Conservation (phyloP, 2,113 vertebrate genomes). For the Motacilla alba region DNA sequence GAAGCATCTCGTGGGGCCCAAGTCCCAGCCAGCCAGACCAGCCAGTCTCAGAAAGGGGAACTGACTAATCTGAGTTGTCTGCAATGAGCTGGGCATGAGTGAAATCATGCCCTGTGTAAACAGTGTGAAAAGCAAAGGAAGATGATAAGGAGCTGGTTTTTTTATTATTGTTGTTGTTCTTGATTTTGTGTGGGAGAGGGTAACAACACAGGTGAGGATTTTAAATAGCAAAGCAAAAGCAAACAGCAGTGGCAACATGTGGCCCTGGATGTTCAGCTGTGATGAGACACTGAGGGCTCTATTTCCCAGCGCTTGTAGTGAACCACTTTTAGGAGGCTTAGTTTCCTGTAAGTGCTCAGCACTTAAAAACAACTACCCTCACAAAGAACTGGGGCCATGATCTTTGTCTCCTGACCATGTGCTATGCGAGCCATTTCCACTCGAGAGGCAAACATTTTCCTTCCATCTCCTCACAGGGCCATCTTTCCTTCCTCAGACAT, state of each 20-base stretch:
- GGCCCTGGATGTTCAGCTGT: background rate
- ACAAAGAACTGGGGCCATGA: background rate
- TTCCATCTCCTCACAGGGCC: background rate
- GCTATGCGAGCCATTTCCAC: background rate
- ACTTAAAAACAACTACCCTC: background rate
- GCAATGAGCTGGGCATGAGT: background rate
- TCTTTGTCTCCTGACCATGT: background rate
- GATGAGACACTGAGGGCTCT: background rate
- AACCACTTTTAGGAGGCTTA: background rate
- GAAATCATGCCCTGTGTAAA: constrained; percentile 8
- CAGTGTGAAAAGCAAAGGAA: constrained; percentile 5
- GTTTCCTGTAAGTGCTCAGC: background rate
- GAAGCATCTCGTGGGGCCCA: background rate
- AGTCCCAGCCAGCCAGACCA: background rate
- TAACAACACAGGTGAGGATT: background rate
- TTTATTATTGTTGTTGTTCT: background rate
- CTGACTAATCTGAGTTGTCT: constrained; percentile 25
- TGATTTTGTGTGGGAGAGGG: background rate
- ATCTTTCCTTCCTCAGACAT: background rate
- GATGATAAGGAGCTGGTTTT: background rate
- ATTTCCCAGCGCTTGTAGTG: background rate
- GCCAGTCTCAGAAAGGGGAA: background rate
- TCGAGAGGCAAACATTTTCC: background rate
- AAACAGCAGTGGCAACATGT: background rate
- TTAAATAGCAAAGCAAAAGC: constrained; percentile 4